Evolutionary conservation across 2,113 vertebrate species (phyloP).

Genomic region (Leptobrachium ailaonicum): DNA sequence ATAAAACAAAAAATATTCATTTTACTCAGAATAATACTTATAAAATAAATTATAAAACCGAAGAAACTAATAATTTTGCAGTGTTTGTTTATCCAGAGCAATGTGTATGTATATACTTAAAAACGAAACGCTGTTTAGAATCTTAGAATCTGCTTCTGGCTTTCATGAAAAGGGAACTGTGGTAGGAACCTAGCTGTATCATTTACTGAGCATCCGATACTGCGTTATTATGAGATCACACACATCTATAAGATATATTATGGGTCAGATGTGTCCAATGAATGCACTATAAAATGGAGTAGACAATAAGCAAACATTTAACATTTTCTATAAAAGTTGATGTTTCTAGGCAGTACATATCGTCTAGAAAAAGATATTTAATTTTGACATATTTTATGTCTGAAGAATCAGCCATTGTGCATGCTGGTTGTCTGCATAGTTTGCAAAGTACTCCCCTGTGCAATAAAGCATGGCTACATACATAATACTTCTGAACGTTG

Average conservation of each 20-base stretch:
- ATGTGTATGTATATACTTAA: too few relatives aligned
- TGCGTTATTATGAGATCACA: conserved; percentile 66
- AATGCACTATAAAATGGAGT: conserved; percentile 24
- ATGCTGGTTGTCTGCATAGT: conserved; percentile 19
- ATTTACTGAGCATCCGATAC: conserved; percentile 67
- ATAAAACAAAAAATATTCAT: too few relatives aligned
- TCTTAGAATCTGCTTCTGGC: background rate
- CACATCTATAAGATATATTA: conserved; percentile 47
- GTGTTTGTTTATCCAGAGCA: too few relatives aligned
- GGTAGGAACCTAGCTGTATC: conserved; percentile 70
- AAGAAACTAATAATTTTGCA: too few relatives aligned
- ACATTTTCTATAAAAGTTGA: conserved; percentile 37
- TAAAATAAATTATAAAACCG: too few relatives aligned
- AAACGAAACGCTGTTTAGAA: too few relatives aligned
- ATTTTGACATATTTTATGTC: conserved; percentile 37
- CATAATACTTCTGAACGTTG: conserved; percentile 26
- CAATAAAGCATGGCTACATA: conserved; percentile 7
- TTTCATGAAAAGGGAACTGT: conserved; percentile 71
- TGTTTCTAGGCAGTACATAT: conserved; percentile 30
- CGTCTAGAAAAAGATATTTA: conserved; percentile 31
- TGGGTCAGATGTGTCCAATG: conserved; percentile 6
- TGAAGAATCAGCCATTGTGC: conserved; percentile 5
- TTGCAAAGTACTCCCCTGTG: conserved; percentile 20
- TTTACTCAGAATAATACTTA: too few relatives aligned
- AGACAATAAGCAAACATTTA: conserved; percentile 21